phyloP scores from a whole-genome alignment of 2,888 invertebrate genomes.

The Lycophotia porphyrea region DNA sequence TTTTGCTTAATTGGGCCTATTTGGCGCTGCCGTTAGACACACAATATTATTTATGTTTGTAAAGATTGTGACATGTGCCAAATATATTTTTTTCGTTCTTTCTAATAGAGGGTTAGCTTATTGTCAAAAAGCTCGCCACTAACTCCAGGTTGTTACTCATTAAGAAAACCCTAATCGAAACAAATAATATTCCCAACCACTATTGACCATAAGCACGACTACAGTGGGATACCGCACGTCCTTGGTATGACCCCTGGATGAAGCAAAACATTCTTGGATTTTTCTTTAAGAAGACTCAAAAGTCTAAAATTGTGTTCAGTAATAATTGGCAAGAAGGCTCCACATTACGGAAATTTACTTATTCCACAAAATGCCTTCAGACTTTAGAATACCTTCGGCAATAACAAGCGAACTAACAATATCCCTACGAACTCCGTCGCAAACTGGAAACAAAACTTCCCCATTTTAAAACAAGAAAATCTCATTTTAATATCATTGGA shows the following conservation, averaged over 20 bases:
- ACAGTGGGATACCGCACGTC: not conserved
- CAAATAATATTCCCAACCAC: no score
- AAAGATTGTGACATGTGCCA: no score
- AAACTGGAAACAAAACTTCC: conserved; percentile 14
- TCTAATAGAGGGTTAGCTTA: not conserved
- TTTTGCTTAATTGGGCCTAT: no score
- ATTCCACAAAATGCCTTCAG: not conserved
- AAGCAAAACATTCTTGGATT: not conserved
- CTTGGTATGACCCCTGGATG: not conserved
- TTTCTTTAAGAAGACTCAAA: not conserved
- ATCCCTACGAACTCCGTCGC: not conserved
- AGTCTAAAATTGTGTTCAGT: not conserved
- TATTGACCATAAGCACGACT: not conserved
- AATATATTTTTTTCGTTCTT: no score
- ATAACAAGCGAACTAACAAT: not conserved
- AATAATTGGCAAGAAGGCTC: not conserved
- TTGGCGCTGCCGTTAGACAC: no score
- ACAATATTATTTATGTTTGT: no score
- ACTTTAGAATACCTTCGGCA: not conserved
- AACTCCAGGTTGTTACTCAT: no score
- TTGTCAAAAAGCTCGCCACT: not conserved
- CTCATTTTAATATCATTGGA: conserved; percentile 33
- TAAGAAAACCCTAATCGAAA: no score
- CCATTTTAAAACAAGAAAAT: conserved; percentile 41
- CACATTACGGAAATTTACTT: not conserved